Evolutionary conservation across 37 sponge, comb jelly and placozoan genomes (phyloP).

Genomic region (Tethya wilhelma): DNA sequence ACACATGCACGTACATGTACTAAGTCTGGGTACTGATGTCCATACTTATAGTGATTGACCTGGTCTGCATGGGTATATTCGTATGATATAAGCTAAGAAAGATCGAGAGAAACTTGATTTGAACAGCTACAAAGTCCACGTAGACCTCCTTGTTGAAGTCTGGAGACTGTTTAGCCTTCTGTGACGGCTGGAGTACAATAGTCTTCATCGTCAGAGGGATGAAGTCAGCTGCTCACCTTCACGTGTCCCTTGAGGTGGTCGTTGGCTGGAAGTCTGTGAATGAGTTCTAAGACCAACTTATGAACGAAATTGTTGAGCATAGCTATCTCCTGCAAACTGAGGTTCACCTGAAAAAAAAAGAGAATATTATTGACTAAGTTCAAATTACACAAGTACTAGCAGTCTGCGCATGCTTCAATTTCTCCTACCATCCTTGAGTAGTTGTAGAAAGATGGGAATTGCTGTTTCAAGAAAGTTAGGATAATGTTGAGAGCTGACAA

Average conservation of each 20-base stretch:
- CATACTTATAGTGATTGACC: too few species aligned
- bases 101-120: conserved; percentile 97
- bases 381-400: background rate
- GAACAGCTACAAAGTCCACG: conserved; percentile 93
- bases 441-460: conserved; percentile 87
- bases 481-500: conserved; percentile 84
- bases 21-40: too few species aligned
- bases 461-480: conserved; percentile 84
- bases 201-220: conserved; percentile 89
- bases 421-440: conserved; percentile 77
- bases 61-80: conserved; percentile 88
- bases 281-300: conserved; percentile 91
- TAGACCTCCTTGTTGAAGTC: conserved; percentile 89
- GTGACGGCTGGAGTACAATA: conserved; percentile 76
- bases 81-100: conserved; percentile 92
- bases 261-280: conserved; percentile 94
- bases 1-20: too few species aligned
- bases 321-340: conserved; percentile 70
- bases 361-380: too few species aligned
- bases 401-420: background rate
- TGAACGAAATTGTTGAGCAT: too few species aligned
- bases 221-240: conserved; percentile 78
- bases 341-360: conserved; percentile 73
- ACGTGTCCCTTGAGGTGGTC: conserved; percentile 83
- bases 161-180: conserved; percentile 35